Evolutionary conservation across 2,888 invertebrate species (phyloP).

Genomic region (Sturmia bella): DNA sequence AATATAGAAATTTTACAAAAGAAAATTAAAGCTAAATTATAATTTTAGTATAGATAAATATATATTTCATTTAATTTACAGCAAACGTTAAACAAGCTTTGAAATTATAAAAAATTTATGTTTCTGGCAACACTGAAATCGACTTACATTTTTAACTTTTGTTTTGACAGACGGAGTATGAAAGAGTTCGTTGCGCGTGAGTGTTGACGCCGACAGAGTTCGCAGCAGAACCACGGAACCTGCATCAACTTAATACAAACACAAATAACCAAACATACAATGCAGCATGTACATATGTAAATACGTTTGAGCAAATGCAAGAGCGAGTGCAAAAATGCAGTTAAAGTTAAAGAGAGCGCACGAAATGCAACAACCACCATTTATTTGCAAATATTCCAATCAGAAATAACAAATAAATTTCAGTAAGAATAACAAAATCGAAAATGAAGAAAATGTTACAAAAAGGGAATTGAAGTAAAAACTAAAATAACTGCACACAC

Average conservation of each 20-base stretch:
- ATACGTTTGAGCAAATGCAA: not conserved
- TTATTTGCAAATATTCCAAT: slow-evolving; percentile 47
- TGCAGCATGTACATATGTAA: not conserved
- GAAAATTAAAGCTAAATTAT: too few relatives aligned
- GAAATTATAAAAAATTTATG: too few relatives aligned
- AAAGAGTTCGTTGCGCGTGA: not conserved
- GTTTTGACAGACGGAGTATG: not conserved
- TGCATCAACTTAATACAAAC: not conserved
- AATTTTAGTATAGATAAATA: too few relatives aligned
- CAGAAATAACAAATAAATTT: slow-evolving; percentile 34
- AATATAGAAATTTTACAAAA: too few relatives aligned
- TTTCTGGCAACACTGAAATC: slow-evolving; percentile 18
- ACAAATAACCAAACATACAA: not conserved
- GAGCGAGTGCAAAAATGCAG: slow-evolving; percentile 13
- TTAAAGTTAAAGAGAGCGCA: slow-evolving; percentile 5
- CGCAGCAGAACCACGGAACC: not conserved
- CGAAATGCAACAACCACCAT: slow-evolving; percentile 42
- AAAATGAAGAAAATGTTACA: not conserved
- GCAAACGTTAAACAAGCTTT: too few relatives aligned
- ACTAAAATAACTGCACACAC: not conserved
- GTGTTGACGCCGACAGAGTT: slow-evolving; percentile 4
- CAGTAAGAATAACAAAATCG: slow-evolving; percentile 20
- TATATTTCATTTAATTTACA: too few relatives aligned
- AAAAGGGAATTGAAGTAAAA: not conserved
- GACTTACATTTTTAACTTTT: not conserved